phyloP scores from a whole-genome alignment of 2,888 invertebrate genomes.

The Scaptodrosophila latifasciaeformis region DNA sequence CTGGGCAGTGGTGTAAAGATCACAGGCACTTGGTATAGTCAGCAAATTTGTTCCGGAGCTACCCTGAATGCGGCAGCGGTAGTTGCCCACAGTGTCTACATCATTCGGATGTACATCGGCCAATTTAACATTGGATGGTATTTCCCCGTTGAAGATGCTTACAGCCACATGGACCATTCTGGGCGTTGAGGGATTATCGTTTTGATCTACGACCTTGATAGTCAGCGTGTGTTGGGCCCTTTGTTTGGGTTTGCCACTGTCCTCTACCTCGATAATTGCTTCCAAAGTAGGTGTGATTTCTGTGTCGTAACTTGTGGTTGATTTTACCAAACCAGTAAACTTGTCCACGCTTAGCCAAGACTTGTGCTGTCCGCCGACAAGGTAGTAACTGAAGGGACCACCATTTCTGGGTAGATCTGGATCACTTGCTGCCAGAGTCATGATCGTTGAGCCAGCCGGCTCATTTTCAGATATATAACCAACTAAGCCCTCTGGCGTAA shows the following conservation, averaged over 20 bases:
- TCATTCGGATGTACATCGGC: conserved; percentile 95
- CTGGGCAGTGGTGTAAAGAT: conserved; percentile 84
- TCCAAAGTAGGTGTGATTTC: conserved; percentile 86
- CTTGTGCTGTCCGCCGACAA: conserved; percentile 87
- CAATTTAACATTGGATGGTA: conserved; percentile 85
- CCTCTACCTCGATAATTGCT: conserved; percentile 88
- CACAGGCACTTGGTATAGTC: conserved; percentile 85
- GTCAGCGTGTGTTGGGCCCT: conserved; percentile 86
- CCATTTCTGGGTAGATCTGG: conserved; percentile 93
- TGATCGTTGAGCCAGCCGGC: conserved; percentile 86
- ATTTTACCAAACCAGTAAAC: conserved; percentile 86
- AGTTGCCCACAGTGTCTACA: conserved; percentile 91
- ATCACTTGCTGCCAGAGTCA: conserved; percentile 90
- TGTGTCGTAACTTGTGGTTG: conserved; percentile 87
- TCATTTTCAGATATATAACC: conserved; percentile 92
- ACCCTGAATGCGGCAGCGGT: conserved; percentile 86
- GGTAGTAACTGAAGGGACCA: conserved; percentile 88
- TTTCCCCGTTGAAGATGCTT: conserved; percentile 84
- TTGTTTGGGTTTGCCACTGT: conserved; percentile 89
- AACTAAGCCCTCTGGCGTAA: conserved; percentile 82
- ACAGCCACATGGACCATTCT: conserved; percentile 88
- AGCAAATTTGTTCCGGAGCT: conserved; percentile 78
- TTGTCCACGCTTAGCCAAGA: conserved; percentile 85
- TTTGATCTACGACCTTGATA: conserved; percentile 88
- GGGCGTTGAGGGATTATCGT: conserved; percentile 91